Evolutionary conservation across 2,113 vertebrate species (phyloP).

Genomic region (Podilymbus podiceps): DNA sequence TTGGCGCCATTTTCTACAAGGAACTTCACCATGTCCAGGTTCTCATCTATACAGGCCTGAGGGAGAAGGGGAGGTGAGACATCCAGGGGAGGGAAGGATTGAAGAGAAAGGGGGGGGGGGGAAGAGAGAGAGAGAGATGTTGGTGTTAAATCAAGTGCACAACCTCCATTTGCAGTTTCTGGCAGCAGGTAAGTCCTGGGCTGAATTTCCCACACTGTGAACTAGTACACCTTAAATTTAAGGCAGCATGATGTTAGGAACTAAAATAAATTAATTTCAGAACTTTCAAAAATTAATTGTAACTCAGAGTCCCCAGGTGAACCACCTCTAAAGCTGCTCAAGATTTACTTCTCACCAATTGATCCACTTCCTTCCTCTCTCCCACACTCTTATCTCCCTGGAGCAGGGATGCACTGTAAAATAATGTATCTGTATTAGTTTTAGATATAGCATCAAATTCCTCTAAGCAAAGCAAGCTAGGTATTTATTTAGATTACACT

Average conservation of each 20-base stretch:
- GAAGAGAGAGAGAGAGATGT: too few species aligned
- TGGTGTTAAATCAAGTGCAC: not conserved
- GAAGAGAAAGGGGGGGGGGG: not conserved
- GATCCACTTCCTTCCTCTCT: not conserved
- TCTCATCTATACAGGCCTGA: constrained; percentile 95
- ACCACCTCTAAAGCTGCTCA: not conserved
- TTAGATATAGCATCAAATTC: not conserved
- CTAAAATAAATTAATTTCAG: not conserved
- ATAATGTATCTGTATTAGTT: not conserved
- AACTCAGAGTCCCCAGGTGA: not conserved
- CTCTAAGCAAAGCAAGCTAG: not conserved
- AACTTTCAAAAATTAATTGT: not conserved
- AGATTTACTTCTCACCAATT: not conserved
- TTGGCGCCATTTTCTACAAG: constrained; percentile 84
- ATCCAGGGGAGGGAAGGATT: not conserved
- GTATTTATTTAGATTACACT: not conserved
- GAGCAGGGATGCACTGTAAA: rapidly evolving
- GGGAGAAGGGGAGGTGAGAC: not conserved
- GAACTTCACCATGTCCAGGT: constrained; percentile 91
- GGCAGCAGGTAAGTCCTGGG: not conserved
- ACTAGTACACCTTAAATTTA: not conserved
- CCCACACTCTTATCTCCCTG: not conserved
- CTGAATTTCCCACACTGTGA: not conserved
- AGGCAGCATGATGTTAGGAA: not conserved
- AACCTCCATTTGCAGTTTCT: not conserved